Evolutionary conservation across 2,797 vertebrate species (phyloP).

Genomic region (Craterocephalus amniculus): DNA sequence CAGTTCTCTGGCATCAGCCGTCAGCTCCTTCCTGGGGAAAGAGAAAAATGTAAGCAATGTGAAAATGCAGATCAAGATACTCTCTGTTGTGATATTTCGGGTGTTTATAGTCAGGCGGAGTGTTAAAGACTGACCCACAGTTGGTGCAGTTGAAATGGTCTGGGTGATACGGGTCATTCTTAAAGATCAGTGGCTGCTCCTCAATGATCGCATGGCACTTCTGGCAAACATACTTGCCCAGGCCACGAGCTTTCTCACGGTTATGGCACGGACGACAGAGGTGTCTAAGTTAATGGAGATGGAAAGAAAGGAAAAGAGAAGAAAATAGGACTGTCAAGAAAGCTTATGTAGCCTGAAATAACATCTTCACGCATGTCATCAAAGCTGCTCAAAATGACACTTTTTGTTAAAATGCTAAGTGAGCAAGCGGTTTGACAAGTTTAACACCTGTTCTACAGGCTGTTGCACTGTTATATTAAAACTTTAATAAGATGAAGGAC

Average conservation of each 20-base stretch:
- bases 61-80: conserved; percentile 62
- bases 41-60: not conserved
- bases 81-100: too few species aligned
- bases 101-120: too few species aligned
- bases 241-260: conserved; percentile 93
- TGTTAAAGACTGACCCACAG: conserved; percentile 85
- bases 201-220: conserved; percentile 98
- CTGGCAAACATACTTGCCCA: conserved; percentile 92
- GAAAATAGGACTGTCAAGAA: conserved; percentile 14
- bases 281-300: conserved; percentile 82
- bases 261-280: conserved; percentile 96
- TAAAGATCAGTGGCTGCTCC: conserved; percentile 94
- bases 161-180: conserved; percentile 97
- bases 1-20: conserved; percentile 93
- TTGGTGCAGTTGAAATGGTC: conserved; percentile 99
- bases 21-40: conserved; percentile 92
- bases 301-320: not conserved
- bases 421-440: not conserved
- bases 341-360: conserved; percentile 9
- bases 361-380: conserved; percentile 28
- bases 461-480: conserved; percentile 46
- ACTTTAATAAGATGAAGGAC: conserved; percentile 39
- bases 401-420: conserved; percentile 33
- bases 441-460: conserved; percentile 39
- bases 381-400: conserved; percentile 22